A percentile compares a stretch with the other conserved stretches of the same genome.
Evolutionary conservation across 1,140 invertebrate genomes (phyloP).

Genomic region (Atopsyche davidsoni): DNA sequence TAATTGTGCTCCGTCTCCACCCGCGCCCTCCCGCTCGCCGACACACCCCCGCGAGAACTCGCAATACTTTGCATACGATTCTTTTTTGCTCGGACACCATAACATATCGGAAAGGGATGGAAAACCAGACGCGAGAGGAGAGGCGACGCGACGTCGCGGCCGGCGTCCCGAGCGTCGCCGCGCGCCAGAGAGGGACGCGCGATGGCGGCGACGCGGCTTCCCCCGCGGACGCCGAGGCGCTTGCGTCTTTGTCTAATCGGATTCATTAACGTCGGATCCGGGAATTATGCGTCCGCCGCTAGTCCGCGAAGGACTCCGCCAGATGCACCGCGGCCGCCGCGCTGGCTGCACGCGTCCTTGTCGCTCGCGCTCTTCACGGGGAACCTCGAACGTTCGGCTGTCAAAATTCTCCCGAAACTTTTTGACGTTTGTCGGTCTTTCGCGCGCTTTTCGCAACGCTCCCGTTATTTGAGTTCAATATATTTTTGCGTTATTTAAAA

Average conservation of each 20-base stretch:
- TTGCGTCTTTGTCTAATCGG: constrained; percentile 51
- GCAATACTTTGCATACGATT: constrained; percentile 23
- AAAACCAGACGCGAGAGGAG: constrained; percentile 16
- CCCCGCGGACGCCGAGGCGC: constrained; percentile 36
- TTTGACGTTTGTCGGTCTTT: constrained; percentile 12
- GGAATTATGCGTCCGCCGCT: constrained; percentile 51
- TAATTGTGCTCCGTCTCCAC: constrained; percentile 18
- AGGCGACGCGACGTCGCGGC: background rate
- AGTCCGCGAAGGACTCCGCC: constrained; percentile 32
- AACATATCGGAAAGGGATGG: constrained; percentile 16
- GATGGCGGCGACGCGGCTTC: constrained; percentile 27
- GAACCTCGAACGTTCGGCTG: constrained; percentile 7
- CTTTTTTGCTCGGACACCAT: constrained; percentile 25
- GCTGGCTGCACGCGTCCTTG: constrained; percentile 20
- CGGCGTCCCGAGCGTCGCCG: constrained; percentile 1
- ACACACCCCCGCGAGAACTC: constrained; percentile 19
- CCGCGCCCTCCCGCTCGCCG: constrained; percentile 2
- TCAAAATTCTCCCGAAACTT: constrained; percentile 14
- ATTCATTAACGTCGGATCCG: constrained; percentile 50
- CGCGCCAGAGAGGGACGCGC: constrained; percentile 22
- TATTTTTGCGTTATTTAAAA: too few species aligned
- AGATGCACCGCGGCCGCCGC: constrained; percentile 27
- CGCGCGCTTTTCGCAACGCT: constrained; percentile 13
- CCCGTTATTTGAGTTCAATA: too few species aligned
- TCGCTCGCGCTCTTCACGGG: background rate